phyloP scores from a whole-genome alignment of 2,888 invertebrate species.

The Steromphala cineraria region DNA sequence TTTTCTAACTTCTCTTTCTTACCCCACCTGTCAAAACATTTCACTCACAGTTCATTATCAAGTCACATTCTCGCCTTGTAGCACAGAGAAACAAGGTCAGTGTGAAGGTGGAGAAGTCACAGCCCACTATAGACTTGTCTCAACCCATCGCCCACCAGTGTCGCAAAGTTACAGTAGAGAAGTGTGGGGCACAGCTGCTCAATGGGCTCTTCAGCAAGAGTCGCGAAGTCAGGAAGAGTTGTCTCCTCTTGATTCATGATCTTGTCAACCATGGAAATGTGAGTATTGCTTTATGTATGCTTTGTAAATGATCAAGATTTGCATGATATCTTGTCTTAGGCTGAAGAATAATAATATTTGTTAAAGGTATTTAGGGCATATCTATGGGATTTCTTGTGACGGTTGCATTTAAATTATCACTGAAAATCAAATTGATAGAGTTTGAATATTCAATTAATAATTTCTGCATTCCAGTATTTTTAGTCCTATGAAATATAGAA shows the following conservation, averaged over 20 bases:
- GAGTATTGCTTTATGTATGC: constrained; percentile 16
- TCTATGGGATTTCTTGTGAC: no score
- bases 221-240: constrained; percentile 42
- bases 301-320: no score
- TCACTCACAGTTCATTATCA: neutral
- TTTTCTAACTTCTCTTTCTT: neutral
- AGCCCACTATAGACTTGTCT: constrained; percentile 53
- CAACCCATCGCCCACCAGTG: constrained; percentile 56
- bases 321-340: no score
- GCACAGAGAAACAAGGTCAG: neutral
- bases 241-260: constrained; percentile 57
- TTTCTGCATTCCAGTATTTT: no score
- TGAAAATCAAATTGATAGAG: no score
- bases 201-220: constrained; percentile 52
- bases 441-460: no score
- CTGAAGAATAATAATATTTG: no score
- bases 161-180: constrained; percentile 43
- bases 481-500: no score
- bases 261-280: constrained; percentile 61
- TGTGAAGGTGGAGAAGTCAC: constrained; percentile 4
- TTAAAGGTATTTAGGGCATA: no score
- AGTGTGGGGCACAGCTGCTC: constrained; percentile 43
- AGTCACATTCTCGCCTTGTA: neutral
- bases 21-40: neutral
- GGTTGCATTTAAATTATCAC: no score